Evolutionary conservation across 1,140 invertebrate genomes (phyloP).

Genomic region (Eueides isabella): DNA sequence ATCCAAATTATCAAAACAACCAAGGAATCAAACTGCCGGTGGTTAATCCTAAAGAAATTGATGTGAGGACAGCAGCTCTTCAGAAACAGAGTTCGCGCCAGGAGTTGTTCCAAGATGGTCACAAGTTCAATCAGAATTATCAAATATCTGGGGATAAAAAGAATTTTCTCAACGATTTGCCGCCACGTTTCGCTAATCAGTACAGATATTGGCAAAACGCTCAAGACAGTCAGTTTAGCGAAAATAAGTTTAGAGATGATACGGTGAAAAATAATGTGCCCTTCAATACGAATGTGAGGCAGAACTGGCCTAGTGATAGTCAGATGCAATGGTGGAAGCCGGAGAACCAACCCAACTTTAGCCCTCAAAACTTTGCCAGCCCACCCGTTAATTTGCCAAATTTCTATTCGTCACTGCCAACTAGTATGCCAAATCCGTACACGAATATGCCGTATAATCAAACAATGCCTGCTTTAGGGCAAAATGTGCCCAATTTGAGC

Average conservation of each 20-base stretch:
- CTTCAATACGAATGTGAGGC: conserved; percentile 31
- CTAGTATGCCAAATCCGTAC: conserved; percentile 54
- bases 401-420: conserved; percentile 53
- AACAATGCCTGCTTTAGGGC: conserved; percentile 34
- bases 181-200: conserved; percentile 76
- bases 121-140: conserved; percentile 64
- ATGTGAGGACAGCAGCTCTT: conserved; percentile 72
- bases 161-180: conserved; percentile 72
- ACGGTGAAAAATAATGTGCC: conserved; percentile 45
- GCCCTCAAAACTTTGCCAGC: conserved; percentile 38
- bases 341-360: conserved; percentile 53
- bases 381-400: conserved; percentile 51
- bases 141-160: conserved; percentile 71
- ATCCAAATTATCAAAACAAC: conserved; percentile 46
- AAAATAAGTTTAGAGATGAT: conserved; percentile 72
- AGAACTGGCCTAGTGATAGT: conserved; percentile 51
- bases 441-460: conserved; percentile 55
- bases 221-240: conserved; percentile 61
- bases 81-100: conserved; percentile 74
- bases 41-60: conserved; percentile 81
- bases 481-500: conserved; percentile 26
- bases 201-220: conserved; percentile 70
- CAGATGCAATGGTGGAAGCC: conserved; percentile 64
- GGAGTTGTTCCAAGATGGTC: conserved; percentile 64
- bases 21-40: conserved; percentile 72